Evolutionary conservation across 2,888 invertebrate species (phyloP).

Genomic region (Tuta absoluta): DNA sequence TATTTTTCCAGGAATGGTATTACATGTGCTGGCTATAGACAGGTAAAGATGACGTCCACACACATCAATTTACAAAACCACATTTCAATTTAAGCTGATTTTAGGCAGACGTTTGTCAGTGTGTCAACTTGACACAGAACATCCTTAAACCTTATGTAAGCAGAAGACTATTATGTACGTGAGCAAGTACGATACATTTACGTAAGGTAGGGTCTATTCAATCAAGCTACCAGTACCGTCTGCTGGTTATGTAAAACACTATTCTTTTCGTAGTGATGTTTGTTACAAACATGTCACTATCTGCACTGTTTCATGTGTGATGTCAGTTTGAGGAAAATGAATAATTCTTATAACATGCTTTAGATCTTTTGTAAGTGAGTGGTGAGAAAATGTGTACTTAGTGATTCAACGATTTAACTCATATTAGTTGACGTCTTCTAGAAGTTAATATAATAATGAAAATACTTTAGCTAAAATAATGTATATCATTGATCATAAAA

Average conservation of each 20-base stretch:
- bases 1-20: too few species aligned
- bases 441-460: neutral
- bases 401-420: neutral
- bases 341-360: slow-evolving; percentile 32
- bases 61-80: neutral
- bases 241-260: slow-evolving; percentile 63
- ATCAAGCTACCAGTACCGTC: slow-evolving; percentile 62
- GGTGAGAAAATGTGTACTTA: neutral
- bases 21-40: too few species aligned
- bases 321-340: slow-evolving; percentile 50
- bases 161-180: slow-evolving; percentile 52
- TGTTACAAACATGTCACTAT: slow-evolving; percentile 41
- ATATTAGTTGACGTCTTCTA: neutral
- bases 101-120: slow-evolving; percentile 18
- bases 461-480: neutral
- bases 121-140: slow-evolving; percentile 37
- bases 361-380: neutral
- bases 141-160: slow-evolving; percentile 58
- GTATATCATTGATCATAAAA: slow-evolving; percentile 4
- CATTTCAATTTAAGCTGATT: slow-evolving; percentile 3
- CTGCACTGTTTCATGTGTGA: slow-evolving; percentile 45
- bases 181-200: slow-evolving; percentile 67
- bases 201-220: slow-evolving; percentile 73
- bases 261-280: slow-evolving; percentile 42
- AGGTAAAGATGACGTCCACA: neutral